Percentiles rank a stretch among this genome's conserved stretches.
phyloP scores from a whole-genome alignment of 2,797 vertebrate genomes.

The Acrocephalus scirpaceus region DNA sequence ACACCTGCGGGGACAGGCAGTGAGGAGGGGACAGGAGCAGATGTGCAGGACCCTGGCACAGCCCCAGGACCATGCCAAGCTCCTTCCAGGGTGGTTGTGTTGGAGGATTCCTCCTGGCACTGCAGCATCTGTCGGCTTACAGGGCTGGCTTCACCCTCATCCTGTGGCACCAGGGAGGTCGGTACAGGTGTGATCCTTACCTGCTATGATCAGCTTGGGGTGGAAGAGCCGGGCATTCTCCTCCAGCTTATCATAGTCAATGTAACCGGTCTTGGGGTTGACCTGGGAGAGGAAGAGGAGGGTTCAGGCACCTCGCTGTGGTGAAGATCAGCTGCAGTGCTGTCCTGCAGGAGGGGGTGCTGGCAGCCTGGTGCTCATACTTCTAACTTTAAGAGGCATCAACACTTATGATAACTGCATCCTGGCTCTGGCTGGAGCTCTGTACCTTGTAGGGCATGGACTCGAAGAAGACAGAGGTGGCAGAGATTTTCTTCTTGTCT shows the following conservation, averaged over 20 bases:
- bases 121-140: fast-evolving
- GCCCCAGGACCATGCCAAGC: neutral
- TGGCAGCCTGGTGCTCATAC: fast-evolving
- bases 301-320: neutral
- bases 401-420: fast-evolving
- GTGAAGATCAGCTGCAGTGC: neutral
- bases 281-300: slow-evolving; percentile 78
- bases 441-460: slow-evolving; percentile 99
- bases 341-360: neutral
- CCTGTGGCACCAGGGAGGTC: neutral
- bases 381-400: neutral
- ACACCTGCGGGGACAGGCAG: slow-evolving; percentile 75
- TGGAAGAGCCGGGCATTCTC: slow-evolving; percentile 93
- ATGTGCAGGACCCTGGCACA: neutral
- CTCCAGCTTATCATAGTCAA: slow-evolving; percentile 89
- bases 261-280: slow-evolving; percentile 89
- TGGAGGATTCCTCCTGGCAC: neutral
- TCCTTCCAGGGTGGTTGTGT: neutral
- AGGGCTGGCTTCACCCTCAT: neutral
- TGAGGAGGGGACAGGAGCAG: neutral
- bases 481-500: slow-evolving; percentile 96
- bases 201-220: slow-evolving; percentile 93
- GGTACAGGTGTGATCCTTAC: slow-evolving; percentile 55
- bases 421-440: neutral
- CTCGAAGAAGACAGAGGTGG: slow-evolving; percentile 96